Evolutionary conservation across 2,888 invertebrate species (phyloP).

Genomic region (Yponomeuta malinellus): DNA sequence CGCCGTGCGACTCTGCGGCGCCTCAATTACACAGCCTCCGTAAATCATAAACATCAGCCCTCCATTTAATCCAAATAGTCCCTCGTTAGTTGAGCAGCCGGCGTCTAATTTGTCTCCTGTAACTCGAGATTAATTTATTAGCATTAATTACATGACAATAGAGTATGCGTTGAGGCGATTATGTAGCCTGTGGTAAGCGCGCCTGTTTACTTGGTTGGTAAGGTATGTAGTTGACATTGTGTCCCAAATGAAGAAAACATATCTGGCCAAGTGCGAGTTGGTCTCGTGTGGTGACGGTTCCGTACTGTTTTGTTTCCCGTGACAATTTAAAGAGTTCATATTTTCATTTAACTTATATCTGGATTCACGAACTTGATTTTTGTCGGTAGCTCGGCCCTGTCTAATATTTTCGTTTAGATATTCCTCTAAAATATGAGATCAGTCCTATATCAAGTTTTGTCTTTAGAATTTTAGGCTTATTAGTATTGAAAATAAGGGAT

Average conservation of each 20-base stretch:
- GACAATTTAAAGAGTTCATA: too few relatives aligned
- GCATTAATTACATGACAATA: slow-evolving; percentile 71
- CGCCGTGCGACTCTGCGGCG: slow-evolving; percentile 61
- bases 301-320: too few relatives aligned
- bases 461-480: too few relatives aligned
- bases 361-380: too few relatives aligned
- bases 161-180: slow-evolving; percentile 19
- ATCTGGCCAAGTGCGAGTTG: too few relatives aligned
- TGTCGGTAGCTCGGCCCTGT: too few relatives aligned
- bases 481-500: too few relatives aligned
- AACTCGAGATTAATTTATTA: slow-evolving; percentile 74
- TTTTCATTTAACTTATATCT: too few relatives aligned
- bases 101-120: slow-evolving; percentile 74
- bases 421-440: background rate
- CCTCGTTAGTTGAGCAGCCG: slow-evolving; percentile 73
- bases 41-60: slow-evolving; percentile 76
- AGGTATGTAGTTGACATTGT: background rate
- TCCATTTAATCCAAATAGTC: slow-evolving; percentile 75
- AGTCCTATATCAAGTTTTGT: background rate
- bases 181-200: slow-evolving; percentile 3
- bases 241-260: background rate
- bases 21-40: slow-evolving; percentile 71
- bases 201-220: background rate
- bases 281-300: too few relatives aligned
- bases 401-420: too few relatives aligned